Base-by-base conservation (phyloP, 2,888 invertebrate genomes). In the Lithodes maja region DNA sequence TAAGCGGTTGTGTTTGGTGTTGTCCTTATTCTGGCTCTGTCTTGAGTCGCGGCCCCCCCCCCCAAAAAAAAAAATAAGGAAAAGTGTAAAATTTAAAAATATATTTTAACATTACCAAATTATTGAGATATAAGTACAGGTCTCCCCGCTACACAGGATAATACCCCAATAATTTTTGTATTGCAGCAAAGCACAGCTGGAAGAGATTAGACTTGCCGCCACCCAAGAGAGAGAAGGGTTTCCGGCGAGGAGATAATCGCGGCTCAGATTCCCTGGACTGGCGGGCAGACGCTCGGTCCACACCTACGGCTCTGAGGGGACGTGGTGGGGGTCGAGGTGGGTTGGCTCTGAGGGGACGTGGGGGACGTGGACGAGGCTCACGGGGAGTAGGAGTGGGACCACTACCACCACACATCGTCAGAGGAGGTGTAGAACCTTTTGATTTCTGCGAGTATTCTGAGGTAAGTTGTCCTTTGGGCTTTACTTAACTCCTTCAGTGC, bases 171-270 rank as follows among this genome's bases (percentile, higher is more conserved):
- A 0, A 61, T 12, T 12, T 61, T 61, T 61, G 5, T 61, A 61
- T 61, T 61, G 7, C 61, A 61, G 12, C 94, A 80, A 95, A 95
- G 93, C 97, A 97, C 94, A 98, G 97, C 94, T 98, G 98, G 98
- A 96, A 98, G 89, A 98, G 98, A 0, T 94, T 98, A 90, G 97
- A 97, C 93, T 97, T 98, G 91, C 90, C 87, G 15, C 87, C 90
- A 5, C 90, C 87, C 7, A 87, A 85, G 69, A 78, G 90, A 77
- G 87, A 90, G 54, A 87, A 87, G 69, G 87, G 87, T 7, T 87
- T 87, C 71, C 80, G 90, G n/a, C 82, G 83, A 2, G 69, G 68
- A 3, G 89, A 89, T 1, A 85, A 82, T 0, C 80, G 82, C 1
- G 85, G 80, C 2, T 84, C 90, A 1, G 90, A 90, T 17, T 87